These are phyloP conservation scores for Melanargia galathea DNA, from an alignment of 2,888 invertebrate genomes.

Conservation along the genomic window DNA sequence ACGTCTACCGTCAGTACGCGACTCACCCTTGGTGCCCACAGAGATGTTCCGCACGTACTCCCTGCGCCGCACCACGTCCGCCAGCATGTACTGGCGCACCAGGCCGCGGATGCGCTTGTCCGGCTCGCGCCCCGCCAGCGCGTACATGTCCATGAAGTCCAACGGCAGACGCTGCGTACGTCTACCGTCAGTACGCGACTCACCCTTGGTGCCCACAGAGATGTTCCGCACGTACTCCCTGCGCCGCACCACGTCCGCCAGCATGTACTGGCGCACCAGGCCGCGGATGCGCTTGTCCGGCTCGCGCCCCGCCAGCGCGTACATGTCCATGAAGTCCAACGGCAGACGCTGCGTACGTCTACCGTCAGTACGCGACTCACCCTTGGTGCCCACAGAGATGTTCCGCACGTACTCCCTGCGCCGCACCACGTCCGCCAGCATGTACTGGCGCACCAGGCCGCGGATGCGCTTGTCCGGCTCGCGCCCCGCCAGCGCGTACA, in stretches of 20 bases:
- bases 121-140: constrained; percentile 93
- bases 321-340: constrained; percentile 98
- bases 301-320: constrained; percentile 94
- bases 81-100: constrained; percentile 91
- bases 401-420: constrained; percentile 95
- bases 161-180: no score
- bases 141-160: constrained; percentile 99
- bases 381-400: constrained; percentile 86
- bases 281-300: constrained; percentile 88
- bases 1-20: no score
- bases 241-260: constrained; percentile 93
- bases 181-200: no score
- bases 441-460: constrained; percentile 87
- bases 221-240: constrained; percentile 95
- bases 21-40: constrained; percentile 53
- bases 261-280: constrained; percentile 89
- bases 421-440: constrained; percentile 94
- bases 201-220: constrained; percentile 79
- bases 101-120: constrained; percentile 87
- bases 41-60: constrained; percentile 95
- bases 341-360: neutral
- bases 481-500: constrained; percentile 94
- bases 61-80: constrained; percentile 93
- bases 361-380: no score
- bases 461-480: constrained; percentile 92